Base-by-base conservation (phyloP, 30 jellyfish, hydroid and myxozoan genomes). In the Sanderia malayensis region DNA sequence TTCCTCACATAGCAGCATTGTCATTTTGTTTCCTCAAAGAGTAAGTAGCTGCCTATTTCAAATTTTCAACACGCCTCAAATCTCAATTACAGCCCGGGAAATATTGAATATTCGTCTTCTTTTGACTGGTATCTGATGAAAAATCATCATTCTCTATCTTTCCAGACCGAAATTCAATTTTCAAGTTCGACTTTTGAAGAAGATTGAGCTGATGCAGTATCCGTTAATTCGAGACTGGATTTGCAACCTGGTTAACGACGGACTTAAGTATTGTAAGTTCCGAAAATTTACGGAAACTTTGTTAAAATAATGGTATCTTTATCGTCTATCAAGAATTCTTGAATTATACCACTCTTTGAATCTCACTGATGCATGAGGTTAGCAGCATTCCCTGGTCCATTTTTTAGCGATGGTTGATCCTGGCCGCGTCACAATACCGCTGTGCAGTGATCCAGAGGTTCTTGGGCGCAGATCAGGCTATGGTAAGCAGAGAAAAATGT, bases 391-490 rank as follows among this genome's bases (percentile, higher is more conserved):
- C 13, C 13, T 37, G 52, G 13, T 37, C 52, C 52, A 1, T 76
- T 61, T 37, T 66, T 9, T 71, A 88, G 97, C 97, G 13, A 75
- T 92, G 45, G 98, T 92, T 22, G 98, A 92, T 76, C 98, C 98
- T 64, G 98, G 98, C 27, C 95, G 82, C 45, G 83, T 92, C 15
- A 92, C 98, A 3, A 79, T 92, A 24, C 98, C 98, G 32, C 81
- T 92, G 17, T 92, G 98, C 81, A 85, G 86, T 69, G 98, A 92
- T 31, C 98, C 98, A 0, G 98, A 92, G 37, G 79, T 92, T 28
- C 84, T 84, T 53, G 98, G 98, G 26, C 80, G 98, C 28, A 89
- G 81, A 53, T 49, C 94, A 18, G 98, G 98, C 74, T 92, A 92
- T 70, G 95, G 98, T 92, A 64, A 31, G 95, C 30, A 26, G 8